Evolutionary conservation across 2,113 vertebrate genomes (phyloP).

Genomic region (Pipa parva): DNA sequence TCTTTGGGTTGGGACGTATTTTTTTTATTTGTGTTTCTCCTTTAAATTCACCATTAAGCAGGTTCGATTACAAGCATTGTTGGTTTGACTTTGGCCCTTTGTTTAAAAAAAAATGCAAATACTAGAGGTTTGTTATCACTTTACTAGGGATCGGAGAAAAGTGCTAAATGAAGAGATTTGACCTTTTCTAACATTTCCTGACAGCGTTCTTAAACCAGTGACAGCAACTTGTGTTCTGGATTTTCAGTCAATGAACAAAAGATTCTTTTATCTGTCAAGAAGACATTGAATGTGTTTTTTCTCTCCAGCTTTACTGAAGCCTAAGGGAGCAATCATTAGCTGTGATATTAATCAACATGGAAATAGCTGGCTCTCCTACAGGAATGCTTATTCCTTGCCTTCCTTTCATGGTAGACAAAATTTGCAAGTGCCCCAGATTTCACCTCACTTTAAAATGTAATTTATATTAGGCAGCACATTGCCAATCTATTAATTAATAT

Average conservation of each 20-base stretch:
- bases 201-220: conserved; percentile 8
- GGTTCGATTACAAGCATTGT: neutral
- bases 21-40: neutral
- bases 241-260: conserved; percentile 16
- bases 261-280: conserved; percentile 29
- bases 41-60: conserved; percentile 16
- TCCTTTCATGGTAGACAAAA: conserved; percentile 37
- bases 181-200: conserved; percentile 24
- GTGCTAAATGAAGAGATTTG: conserved; percentile 35
- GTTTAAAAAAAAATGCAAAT: conserved; percentile 38
- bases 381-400: conserved; percentile 8
- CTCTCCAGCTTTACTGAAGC: conserved; percentile 25
- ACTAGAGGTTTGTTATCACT: conserved; percentile 31
- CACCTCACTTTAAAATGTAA: conserved; percentile 27
- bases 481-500: conserved; percentile 24
- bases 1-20: no score
- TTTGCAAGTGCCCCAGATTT: conserved; percentile 36
- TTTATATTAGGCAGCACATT: conserved; percentile 24
- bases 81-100: conserved; percentile 29
- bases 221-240: conserved; percentile 27
- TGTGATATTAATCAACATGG: conserved; percentile 32
- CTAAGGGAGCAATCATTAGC: conserved; percentile 35
- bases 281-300: conserved; percentile 26
- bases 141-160: conserved; percentile 15
- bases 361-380: conserved; percentile 39